These are phyloP conservation scores for Temnothorax nylanderi DNA, from an alignment of 1,140 invertebrate species.

Conservation along the genomic window DNA sequence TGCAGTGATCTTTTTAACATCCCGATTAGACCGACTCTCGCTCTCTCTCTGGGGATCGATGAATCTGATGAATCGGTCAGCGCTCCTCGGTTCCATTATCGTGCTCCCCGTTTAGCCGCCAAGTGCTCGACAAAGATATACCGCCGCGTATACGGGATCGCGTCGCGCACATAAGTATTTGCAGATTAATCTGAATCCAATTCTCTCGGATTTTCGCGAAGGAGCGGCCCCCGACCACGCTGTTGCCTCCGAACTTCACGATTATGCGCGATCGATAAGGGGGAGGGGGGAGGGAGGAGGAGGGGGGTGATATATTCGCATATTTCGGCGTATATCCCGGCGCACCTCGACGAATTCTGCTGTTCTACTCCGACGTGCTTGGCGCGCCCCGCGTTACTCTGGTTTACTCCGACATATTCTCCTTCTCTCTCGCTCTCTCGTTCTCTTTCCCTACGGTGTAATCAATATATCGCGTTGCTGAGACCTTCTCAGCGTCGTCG, in stretches of 20 bases:
- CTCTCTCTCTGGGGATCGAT: background rate
- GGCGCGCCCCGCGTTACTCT: constrained; percentile 49
- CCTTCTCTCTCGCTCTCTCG: background rate
- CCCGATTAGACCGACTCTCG: background rate
- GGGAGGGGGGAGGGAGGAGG: too few relatives aligned
- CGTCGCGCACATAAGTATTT: background rate
- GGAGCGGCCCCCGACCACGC: background rate
- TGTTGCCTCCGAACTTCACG: constrained; percentile 14
- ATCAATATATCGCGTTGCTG: constrained; percentile 58
- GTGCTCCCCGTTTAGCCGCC: background rate
- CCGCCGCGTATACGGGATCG: background rate
- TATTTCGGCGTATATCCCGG: constrained; percentile 52
- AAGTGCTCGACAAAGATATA: constrained; percentile 5
- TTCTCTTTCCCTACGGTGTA: constrained; percentile 30
- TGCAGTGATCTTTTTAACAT: background rate
- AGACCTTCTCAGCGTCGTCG: constrained; percentile 53
- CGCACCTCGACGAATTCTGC: constrained; percentile 55
- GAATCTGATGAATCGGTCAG: background rate
- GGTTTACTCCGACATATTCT: constrained; percentile 46
- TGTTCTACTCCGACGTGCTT: constrained; percentile 45
- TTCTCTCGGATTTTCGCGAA: constrained; percentile 18
- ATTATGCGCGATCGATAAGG: constrained; percentile 36
- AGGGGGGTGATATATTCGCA: constrained; percentile 50
- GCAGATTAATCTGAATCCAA: constrained; percentile 15
- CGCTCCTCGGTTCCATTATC: background rate